phyloP scores from a whole-genome alignment of 2,797 vertebrate genomes.

The Champsocephalus gunnari region DNA sequence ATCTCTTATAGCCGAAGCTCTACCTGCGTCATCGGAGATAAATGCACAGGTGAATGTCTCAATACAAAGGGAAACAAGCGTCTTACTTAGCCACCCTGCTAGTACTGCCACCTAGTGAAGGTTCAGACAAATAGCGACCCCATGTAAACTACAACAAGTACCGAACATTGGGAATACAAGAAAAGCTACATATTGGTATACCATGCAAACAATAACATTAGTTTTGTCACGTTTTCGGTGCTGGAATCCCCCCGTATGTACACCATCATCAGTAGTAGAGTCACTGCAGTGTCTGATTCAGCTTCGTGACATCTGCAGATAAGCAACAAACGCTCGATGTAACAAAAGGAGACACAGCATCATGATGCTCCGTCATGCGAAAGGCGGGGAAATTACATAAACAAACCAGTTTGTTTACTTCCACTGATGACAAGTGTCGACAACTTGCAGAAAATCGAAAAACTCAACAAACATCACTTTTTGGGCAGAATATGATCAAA shows the following conservation, averaged over 20 bases:
- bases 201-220: too few species aligned
- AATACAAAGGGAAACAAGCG: too few species aligned
- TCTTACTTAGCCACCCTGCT: too few species aligned
- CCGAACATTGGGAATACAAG: too few species aligned
- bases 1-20: too few species aligned
- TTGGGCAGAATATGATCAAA: slow-evolving; percentile 59
- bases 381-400: neutral
- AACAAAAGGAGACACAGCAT: slow-evolving; percentile 22
- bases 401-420: slow-evolving; percentile 43
- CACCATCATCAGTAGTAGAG: slow-evolving; percentile 10
- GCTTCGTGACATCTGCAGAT: neutral
- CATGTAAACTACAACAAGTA: too few species aligned
- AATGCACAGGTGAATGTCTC: too few species aligned
- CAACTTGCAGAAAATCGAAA: slow-evolving; percentile 40
- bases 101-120: too few species aligned
- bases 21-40: too few species aligned
- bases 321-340: slow-evolving; percentile 6
- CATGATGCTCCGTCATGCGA: slow-evolving; percentile 1
- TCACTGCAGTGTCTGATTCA: slow-evolving; percentile 21
- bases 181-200: too few species aligned
- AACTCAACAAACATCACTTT: slow-evolving; percentile 35
- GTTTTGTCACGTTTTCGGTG: neutral
- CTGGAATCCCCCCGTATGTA: neutral
- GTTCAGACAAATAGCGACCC: too few species aligned
- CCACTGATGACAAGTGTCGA: slow-evolving; percentile 35